Evolutionary conservation across 2,113 vertebrate species (phyloP), one percentile per base, ranked within the genome.

Genomic region (Corythornis vintsioides): DNA sequence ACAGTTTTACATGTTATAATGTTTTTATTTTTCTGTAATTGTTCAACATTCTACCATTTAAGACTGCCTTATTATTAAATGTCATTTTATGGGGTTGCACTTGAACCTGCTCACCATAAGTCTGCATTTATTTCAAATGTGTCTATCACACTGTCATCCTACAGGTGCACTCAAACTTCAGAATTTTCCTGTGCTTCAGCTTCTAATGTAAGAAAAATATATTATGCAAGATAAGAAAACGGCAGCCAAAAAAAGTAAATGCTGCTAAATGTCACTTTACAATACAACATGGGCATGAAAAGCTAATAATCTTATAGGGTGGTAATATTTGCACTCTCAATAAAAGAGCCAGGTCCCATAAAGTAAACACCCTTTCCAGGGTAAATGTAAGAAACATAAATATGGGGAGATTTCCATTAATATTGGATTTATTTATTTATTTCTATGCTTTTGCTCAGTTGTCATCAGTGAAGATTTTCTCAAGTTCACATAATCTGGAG

Each of bases 171-270:
- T 63, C 40, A 70, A 92, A 86, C 78, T 91, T 90, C 60, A 79
- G 78, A 93, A 88, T 85, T 86, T 93, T 81, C 74, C 69, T 75
- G 38, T 53, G 43, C 67, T 43, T 92, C 77, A 76, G n/a, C 78
- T 94, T 94, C 89, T 93, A 92, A 88, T 89, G 73, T 91, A 97
- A 96, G 75, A 92, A 93, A 96, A 96, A 92, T 85, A 20, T 69
- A 90, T 97, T 93, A 96, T 93, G 59, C 79, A 97, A 95, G 96
- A 90, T 90, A 78, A 90, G 74, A 78, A 95, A 92, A 91, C 69
- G 83, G 83, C 94, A 97, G 91, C 74, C 92, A 97, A 96, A 81
- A 86, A 86, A 95, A 89, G 70, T 90, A 96, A 97, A 82, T 71
- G 31, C 77, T 89, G 65, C 45, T 95, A 93, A 97, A 96, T 92